These are phyloP conservation scores for Falco biarmicus DNA, from an alignment of 2,797 vertebrate species.

Conservation along the genomic window DNA sequence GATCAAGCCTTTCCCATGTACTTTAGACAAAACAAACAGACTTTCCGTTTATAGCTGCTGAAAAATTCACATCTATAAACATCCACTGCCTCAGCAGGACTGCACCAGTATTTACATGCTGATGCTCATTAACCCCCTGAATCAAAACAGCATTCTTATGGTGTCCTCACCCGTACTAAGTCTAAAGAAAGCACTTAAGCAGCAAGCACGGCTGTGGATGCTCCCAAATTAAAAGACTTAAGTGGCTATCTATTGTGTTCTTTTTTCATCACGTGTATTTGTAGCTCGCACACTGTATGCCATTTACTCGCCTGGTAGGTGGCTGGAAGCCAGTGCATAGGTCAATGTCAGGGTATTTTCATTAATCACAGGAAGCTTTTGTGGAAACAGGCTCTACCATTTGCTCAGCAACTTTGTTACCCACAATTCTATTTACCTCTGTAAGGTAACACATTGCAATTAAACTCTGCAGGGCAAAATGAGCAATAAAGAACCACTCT, in stretches of 20 bases:
- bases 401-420: neutral
- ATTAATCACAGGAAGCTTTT: neutral
- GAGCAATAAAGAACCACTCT: neutral
- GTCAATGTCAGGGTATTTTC: neutral
- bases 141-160: neutral
- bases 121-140: constrained; percentile 33
- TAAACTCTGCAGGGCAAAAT: neutral
- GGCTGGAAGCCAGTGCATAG: neutral
- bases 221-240: neutral
- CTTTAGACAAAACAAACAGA: constrained; percentile 28
- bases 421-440: neutral
- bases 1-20: constrained; percentile 39
- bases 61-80: constrained; percentile 26
- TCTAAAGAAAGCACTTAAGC: neutral
- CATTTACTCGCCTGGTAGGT: neutral
- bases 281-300: neutral
- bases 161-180: rapidly evolving
- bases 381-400: neutral
- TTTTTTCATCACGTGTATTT: neutral
- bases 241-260: neutral
- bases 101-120: neutral
- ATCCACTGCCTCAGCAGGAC: constrained; percentile 3
- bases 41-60: constrained; percentile 38
- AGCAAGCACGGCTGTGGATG: neutral
- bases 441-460: neutral